Percentiles rank a stretch among this genome's conserved stretches.
phyloP scores from a whole-genome alignment of 2,888 invertebrate genomes.

The Petrolisthes manimaculis region DNA sequence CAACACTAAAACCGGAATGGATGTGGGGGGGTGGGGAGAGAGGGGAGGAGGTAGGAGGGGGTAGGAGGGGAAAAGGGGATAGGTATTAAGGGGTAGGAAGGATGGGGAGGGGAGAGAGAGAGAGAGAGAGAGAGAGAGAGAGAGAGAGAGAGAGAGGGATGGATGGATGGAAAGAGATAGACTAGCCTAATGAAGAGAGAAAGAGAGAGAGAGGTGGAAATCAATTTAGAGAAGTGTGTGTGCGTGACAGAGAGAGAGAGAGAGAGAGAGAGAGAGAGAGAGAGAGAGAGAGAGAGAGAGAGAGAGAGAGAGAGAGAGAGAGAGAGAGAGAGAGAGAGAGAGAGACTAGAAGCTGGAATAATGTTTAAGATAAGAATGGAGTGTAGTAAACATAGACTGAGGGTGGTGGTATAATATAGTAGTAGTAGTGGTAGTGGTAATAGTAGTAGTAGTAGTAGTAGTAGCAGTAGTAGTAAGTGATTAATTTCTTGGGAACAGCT shows the following conservation, averaged over 20 bases:
- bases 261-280: constrained; percentile 25
- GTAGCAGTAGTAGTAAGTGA: no score
- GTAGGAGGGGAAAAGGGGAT: background rate
- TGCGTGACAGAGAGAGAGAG: background rate
- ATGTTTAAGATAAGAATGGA: no score
- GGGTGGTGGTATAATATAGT: no score
- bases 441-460: no score
- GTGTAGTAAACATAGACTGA: no score
- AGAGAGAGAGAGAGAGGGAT: background rate
- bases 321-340: background rate
- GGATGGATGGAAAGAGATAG: background rate
- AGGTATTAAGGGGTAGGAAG: no score
- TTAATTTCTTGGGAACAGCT: no score
- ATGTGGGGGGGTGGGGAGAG: background rate
- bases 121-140: background rate
- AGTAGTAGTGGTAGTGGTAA: no score
- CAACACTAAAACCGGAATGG: no score
- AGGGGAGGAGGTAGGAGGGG: constrained; percentile 3
- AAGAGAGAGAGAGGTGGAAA: background rate
- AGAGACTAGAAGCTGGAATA: no score
- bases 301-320: background rate
- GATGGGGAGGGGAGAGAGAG: background rate
- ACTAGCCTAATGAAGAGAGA: background rate
- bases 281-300: constrained; percentile 19
- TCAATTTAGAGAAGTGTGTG: no score